Base-by-base conservation (phyloP, 1,140 invertebrate genomes). In the Archivesica marissinica region DNA sequence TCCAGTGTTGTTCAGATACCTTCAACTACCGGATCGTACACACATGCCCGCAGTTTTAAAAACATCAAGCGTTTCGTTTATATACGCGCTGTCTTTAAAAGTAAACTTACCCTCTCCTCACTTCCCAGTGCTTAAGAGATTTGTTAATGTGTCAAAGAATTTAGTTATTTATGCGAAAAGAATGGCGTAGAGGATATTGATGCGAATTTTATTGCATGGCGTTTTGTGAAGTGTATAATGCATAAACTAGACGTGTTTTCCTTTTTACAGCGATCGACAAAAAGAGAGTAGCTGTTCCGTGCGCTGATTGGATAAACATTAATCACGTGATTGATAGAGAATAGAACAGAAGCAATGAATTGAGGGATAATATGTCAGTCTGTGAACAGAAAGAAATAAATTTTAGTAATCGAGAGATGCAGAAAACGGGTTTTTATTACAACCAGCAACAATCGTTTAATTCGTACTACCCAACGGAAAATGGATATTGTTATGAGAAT, bases 331-430 rank as follows among this genome's bases (percentile, higher is more conserved):
- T 52, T 70, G 74, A 85, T 70, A n/a, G 72, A 23, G 35, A 56
- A 76, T 59, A 56, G 74, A 78, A 77, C 75, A 56, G 41, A 39
- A 56, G 82, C 82, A 68, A 85, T 85, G 82, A 78, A 85, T 85
- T 77, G 82, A 78, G 38, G 82, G 61, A 75, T 82, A 88, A 64
- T 54, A 88, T 88, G 87, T 88, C 87, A 86, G 82, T 61, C 44
- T 41, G 56, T 52, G 82, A 82, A 50, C 85, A 86, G 87, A 88
- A 83, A 82, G 87, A 88, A 88, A 88, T 88, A 86, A 84, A 88
- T 88, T 88, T 88, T 83, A 64, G 59, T 52, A 79, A 78, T 83
- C 79, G 50, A 33, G 85, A 86, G 52, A 88, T 88, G 87, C 87
- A 88, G 87, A 88, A 88, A 84, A 76, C 80, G n/a, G 70, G 80